These are phyloP conservation scores for Leptopilina clavipes DNA, from an alignment of 1,140 invertebrate genomes.

Conservation along the genomic window DNA sequence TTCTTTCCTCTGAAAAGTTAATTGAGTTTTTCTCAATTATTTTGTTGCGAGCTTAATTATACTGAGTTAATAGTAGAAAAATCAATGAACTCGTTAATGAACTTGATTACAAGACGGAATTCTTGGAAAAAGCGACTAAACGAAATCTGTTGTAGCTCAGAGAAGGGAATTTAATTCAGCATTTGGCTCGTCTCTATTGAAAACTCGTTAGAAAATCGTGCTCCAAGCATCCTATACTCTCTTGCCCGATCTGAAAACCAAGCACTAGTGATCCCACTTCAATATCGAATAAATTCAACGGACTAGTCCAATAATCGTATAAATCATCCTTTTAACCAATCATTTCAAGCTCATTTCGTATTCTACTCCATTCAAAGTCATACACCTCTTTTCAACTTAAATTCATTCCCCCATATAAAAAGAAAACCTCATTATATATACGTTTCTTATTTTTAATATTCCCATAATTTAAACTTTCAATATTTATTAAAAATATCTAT, in stretches of 20 bases:
- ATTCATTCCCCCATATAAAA: not conserved
- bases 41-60: not conserved
- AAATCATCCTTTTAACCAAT: slow-evolving; percentile 30
- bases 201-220: slow-evolving; percentile 14
- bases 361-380: not conserved
- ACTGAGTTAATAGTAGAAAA: not conserved
- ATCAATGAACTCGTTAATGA: slow-evolving; percentile 20
- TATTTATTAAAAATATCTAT: no score
- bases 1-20: not conserved
- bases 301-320: slow-evolving; percentile 20
- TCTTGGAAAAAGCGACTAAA: not conserved
- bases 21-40: slow-evolving; percentile 5
- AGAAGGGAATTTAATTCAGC: slow-evolving; percentile 9
- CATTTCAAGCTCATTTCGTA: not conserved
- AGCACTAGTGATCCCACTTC: slow-evolving; percentile 10
- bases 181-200: slow-evolving; percentile 19
- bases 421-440: not conserved
- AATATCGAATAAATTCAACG: slow-evolving; percentile 26
- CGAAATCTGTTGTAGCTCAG: not conserved
- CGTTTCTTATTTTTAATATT: not conserved
- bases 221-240: not conserved
- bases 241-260: not conserved
- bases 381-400: not conserved
- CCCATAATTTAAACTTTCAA: no score
- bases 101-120: not conserved